Evolutionary conservation across 2,797 vertebrate species (phyloP), one percentile per base, ranked within the genome.

Genomic region (Peromyscus eremicus): DNA sequence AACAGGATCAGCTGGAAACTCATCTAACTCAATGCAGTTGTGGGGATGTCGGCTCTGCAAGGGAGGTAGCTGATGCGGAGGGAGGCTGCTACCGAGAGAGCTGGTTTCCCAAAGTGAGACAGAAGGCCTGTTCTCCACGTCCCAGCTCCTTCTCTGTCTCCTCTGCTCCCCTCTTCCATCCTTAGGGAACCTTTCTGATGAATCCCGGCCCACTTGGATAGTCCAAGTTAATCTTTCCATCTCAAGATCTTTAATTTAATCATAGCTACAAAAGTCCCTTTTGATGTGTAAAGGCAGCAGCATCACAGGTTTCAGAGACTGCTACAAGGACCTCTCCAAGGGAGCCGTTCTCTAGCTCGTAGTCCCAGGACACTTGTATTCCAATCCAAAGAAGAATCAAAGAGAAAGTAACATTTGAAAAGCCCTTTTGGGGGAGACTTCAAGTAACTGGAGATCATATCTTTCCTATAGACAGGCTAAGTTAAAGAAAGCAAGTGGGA

Each of bases 211-310:
- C 73, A 32, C 16, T n/a, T 79, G 34, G 17, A 80, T 46, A 57
- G 55, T 60, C 16, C 25, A 86, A 25, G 29, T 49, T 85, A 46
- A 46, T 82, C 66, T 88, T 79, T 32, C 43, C 29, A 83, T 85
- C 81, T 94, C 77, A 21, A 79, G 27, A 62, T 29, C 71, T 10
- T 93, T 73, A 94, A 75, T 85, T 93, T 73, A 94, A 75, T 85
- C 46, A 85, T 0, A 17, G n/a, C 0, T 29, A 37, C 77, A 57
- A 90, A 87, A 82, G 62, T 46, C 6, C 29, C n/a, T 64, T 92
- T 94, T 79, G 27, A 52, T 60, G n/a, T 21, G 1, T 49, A 29
- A 82, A 75, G 27, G 2, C 70, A 40, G 52, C 2, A 8, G 82
- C 75, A 40, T 83, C 46, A 73, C 6, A 66, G 57, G 23, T 60